Conservation (phyloP, 2,113 vertebrate genomes). For the Malurus alboscapulatus region DNA sequence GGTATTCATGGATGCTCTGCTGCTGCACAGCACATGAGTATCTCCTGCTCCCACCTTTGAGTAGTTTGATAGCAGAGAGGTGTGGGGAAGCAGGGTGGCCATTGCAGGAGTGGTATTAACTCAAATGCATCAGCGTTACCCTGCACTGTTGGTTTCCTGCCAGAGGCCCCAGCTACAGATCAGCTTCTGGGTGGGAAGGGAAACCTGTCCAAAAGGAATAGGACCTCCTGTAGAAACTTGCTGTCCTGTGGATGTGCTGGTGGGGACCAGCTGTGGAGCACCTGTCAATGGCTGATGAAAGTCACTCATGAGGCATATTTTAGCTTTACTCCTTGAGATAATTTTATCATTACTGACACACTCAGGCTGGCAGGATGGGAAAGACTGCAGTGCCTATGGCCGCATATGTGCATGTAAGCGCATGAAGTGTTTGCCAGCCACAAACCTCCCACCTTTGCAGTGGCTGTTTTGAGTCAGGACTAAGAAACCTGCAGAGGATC, state of each 20-base stretch:
- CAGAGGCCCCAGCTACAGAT: background rate
- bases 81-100: background rate
- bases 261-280: background rate
- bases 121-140: fast-evolving
- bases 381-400: background rate
- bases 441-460: background rate
- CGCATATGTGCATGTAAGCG: fast-evolving
- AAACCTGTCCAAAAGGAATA: background rate
- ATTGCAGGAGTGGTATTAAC: background rate
- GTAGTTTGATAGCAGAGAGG: background rate
- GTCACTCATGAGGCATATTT: background rate
- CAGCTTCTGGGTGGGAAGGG: background rate
- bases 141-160: background rate
- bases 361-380: background rate
- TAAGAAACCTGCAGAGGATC: background rate
- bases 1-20: background rate
- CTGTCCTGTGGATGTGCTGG: background rate
- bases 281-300: fast-evolving
- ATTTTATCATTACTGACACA: background rate
- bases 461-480: background rate
- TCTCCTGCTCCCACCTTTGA: fast-evolving
- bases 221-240: background rate
- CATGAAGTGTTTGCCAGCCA: background rate
- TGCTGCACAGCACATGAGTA: background rate
- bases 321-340: background rate